Conservation (phyloP, 2,113 vertebrate genomes). For the Leptodactylus fuscus region DNA sequence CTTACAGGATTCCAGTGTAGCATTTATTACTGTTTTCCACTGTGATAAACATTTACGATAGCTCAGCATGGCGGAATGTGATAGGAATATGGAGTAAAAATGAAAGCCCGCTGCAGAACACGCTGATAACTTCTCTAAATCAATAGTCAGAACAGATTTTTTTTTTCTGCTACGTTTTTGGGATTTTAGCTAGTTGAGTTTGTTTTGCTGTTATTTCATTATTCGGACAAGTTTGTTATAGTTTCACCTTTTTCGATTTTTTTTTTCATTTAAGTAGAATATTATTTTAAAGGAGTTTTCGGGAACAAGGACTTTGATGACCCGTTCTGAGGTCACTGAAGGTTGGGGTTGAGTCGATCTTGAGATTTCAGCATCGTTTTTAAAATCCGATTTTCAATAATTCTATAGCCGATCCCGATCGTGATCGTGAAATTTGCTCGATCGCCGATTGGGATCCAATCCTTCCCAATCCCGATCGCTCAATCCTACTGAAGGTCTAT, state of each 20-base stretch:
- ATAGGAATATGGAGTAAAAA: constrained; percentile 23
- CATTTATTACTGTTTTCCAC: constrained; percentile 56
- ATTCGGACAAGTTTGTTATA: neutral
- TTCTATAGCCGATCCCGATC: too few relatives aligned
- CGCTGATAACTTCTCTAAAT: constrained; percentile 24
- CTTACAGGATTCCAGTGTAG: constrained; percentile 28
- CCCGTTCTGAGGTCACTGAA: too few relatives aligned
- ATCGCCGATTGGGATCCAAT: too few relatives aligned
- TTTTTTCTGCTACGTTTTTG: neutral
- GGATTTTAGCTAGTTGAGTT: constrained; percentile 1
- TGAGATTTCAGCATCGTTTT: too few relatives aligned
- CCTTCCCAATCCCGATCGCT: too few relatives aligned
- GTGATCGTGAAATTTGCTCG: too few relatives aligned
- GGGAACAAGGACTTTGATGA: too few relatives aligned
- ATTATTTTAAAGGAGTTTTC: neutral
- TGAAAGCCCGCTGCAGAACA: neutral
- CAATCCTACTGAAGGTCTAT: too few relatives aligned
- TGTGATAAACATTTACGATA: constrained; percentile 53
- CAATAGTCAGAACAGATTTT: constrained; percentile 26
- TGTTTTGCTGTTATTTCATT: neutral
- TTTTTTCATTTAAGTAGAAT: neutral
- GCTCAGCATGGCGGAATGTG: constrained; percentile 34
- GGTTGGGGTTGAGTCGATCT: too few relatives aligned
- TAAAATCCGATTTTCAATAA: too few relatives aligned
- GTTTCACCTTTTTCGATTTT: neutral